Evolutionary conservation across 2,797 vertebrate genomes (phyloP), one percentile per base, ranked within the genome.

Genomic region (Alcedo quadribrachys): DNA sequence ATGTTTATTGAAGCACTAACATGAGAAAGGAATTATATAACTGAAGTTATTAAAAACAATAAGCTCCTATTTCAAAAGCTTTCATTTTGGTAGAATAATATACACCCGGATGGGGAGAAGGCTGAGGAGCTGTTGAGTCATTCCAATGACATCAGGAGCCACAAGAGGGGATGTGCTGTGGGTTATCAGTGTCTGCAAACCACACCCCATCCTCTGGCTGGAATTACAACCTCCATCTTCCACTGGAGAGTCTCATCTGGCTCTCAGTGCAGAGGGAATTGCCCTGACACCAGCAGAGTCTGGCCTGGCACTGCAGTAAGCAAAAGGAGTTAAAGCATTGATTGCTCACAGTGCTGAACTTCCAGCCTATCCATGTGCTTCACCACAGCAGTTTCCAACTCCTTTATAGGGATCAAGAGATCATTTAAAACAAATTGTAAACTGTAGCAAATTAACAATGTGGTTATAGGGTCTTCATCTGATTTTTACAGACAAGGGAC

Each of bases 11-110:
- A 96, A 96, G 96, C 58, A 77, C 92, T 94, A 94, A 95, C 87
- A 89, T 93, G 81, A 97, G 96, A 97, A 95, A 97, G 85, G 82
- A 97, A 97, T 97, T 95, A 96, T 93, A 86, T 88, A 96, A 94
- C 95, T 88, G 94, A 92, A 93, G 89, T 97, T 96, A 97, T 97
- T 97, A 96, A 97, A 97, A 97, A 92, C 91, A 96, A 97, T 94
- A 92, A 93, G 92, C 80, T 97, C 94, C 68, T 81, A 93, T 97
- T 97, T 98, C 97, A 97, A 97, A 97, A 94, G 85, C 77, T 96
- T 95, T 96, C 27, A 89, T 96, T 96, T 93, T 1, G 0, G 91
- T 93, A 96, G 85, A 93, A 95, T 96, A 95, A 94, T 91, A 90
- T 93, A 96, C 94, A 91, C 63, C 61, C 92, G 48, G 75, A 65